Evolutionary conservation across 1,140 invertebrate species (phyloP).

Genomic region (Littorina saxatilis): DNA sequence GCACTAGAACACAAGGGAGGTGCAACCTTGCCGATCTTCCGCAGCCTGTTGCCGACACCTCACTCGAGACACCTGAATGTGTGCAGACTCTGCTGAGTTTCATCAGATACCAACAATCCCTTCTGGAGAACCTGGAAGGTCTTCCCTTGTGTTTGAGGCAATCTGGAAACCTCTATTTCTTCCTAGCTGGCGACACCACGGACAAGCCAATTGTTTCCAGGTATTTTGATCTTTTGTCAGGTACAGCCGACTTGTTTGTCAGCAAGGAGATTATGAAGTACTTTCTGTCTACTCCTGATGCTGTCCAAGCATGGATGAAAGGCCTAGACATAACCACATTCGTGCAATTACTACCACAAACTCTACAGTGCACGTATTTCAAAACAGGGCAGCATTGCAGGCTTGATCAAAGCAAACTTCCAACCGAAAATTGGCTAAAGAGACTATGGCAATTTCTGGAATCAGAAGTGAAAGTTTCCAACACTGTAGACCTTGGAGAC

Average conservation of each 20-base stretch:
- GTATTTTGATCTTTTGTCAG: background rate
- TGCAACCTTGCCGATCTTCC: conserved; percentile 12
- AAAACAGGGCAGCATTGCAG: background rate
- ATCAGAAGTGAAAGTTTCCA: background rate
- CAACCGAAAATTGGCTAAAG: background rate
- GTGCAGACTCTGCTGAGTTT: background rate
- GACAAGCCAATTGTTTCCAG: conserved; percentile 5
- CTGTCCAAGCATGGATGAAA: no score
- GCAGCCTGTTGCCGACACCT: background rate
- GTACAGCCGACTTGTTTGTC: background rate
- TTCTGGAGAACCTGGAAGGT: background rate
- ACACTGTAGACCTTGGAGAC: background rate
- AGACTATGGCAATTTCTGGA: conserved; percentile 8
- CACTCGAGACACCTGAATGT: background rate
- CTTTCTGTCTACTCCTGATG: background rate
- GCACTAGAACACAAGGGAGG: background rate
- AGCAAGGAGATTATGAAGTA: background rate
- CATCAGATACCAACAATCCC: background rate
- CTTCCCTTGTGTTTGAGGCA: conserved; percentile 19
- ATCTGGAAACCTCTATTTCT: conserved; percentile 13
- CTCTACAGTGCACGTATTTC: no score
- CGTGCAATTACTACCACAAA: no score
- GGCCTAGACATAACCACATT: no score
- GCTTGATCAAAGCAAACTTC: background rate
- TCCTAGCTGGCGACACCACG: background rate